Evolutionary conservation across 2,113 vertebrate genomes (phyloP).

Genomic region (Vulpes vulpes): DNA sequence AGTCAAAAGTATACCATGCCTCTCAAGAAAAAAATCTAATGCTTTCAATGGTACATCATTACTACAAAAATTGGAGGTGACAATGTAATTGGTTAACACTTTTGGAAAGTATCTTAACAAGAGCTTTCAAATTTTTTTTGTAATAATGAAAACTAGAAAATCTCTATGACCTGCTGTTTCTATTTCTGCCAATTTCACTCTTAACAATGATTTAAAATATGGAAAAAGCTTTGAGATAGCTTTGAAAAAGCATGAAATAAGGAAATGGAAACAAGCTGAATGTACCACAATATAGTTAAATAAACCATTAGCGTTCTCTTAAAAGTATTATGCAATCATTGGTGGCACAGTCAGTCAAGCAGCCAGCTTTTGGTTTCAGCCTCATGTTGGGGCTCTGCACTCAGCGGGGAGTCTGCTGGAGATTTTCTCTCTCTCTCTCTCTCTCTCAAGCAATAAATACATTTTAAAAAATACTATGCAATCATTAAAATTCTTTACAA

Average conservation of each 20-base stretch:
- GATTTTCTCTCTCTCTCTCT: neutral
- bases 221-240: neutral
- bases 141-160: neutral
- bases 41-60: neutral
- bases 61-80: neutral
- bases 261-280: constrained; percentile 1
- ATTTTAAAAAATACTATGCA: neutral
- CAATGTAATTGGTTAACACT: neutral
- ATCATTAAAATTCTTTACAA: constrained; percentile 18
- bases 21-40: neutral
- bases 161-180: neutral
- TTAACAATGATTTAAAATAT: neutral
- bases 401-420: neutral
- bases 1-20: neutral
- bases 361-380: neutral
- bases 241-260: neutral
- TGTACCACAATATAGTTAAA: neutral
- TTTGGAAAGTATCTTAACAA: constrained; percentile 9
- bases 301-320: neutral
- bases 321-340: neutral
- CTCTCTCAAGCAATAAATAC: neutral
- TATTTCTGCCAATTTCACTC: neutral
- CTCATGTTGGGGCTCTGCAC: neutral
- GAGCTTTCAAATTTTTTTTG: neutral
- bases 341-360: neutral